Conservation (phyloP, 1,140 invertebrate genomes). For the Sinonovacula constricta region DNA sequence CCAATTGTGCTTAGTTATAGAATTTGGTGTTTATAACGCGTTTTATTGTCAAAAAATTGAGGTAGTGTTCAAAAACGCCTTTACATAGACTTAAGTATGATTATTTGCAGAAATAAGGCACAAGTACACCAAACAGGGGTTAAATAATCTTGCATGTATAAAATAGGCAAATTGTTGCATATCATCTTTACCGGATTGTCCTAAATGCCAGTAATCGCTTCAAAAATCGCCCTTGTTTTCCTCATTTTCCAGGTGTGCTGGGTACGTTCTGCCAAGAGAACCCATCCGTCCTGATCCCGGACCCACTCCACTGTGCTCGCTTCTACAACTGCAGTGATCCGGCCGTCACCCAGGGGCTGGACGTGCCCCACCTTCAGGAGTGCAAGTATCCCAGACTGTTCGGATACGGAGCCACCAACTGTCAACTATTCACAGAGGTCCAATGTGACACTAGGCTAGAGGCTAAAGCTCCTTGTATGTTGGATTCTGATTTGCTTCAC, state of each 20-base stretch:
- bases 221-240: background rate
- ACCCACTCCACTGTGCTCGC: constrained; percentile 62
- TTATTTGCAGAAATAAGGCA: too few relatives aligned
- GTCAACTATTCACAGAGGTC: constrained; percentile 58
- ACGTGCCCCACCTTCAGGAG: constrained; percentile 58
- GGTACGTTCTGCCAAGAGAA: constrained; percentile 56
- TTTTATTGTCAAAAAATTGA: too few relatives aligned
- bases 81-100: too few relatives aligned
- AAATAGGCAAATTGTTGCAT: too few relatives aligned
- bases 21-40: too few relatives aligned
- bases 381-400: constrained; percentile 67
- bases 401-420: constrained; percentile 40
- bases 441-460: constrained; percentile 47
- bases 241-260: constrained; percentile 44
- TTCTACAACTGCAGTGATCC: constrained; percentile 67
- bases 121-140: too few relatives aligned
- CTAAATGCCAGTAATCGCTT: background rate
- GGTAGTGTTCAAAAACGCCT: too few relatives aligned
- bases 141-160: too few relatives aligned
- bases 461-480: constrained; percentile 63
- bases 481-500: too few relatives aligned
- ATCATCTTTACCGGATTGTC: too few relatives aligned
- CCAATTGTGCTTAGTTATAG: too few relatives aligned
- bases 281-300: constrained; percentile 53
- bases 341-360: constrained; percentile 28